Percentiles rank a stretch among this genome's conserved stretches.
phyloP scores from a whole-genome alignment of 2,113 vertebrate species.

The Todiramphus saurophagus region DNA sequence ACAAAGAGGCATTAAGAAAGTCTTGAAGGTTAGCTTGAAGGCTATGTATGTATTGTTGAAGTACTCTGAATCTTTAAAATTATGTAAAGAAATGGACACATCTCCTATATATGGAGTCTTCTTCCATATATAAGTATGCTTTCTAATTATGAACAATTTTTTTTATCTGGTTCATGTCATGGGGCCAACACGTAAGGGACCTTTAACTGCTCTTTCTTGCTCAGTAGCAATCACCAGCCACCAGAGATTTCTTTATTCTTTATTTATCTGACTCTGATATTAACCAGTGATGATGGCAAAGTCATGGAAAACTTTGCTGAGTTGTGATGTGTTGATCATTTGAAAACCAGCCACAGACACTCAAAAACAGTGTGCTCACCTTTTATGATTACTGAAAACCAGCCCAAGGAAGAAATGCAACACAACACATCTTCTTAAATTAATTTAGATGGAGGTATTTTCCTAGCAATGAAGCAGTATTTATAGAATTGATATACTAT shows the following conservation, averaged over 20 bases:
- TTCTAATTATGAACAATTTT: neutral
- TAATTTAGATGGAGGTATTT: neutral
- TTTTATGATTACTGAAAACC: neutral
- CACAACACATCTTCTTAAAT: neutral
- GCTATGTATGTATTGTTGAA: neutral
- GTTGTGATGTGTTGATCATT: neutral
- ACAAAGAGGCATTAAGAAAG: neutral
- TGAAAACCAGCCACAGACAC: neutral
- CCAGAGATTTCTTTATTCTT: neutral
- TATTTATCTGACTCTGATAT: neutral
- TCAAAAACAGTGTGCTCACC: neutral
- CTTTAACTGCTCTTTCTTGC: neutral
- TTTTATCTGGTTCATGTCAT: neutral
- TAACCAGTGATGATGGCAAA: neutral
- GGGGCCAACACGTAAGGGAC: neutral
- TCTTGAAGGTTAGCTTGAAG: neutral
- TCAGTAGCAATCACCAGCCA: neutral
- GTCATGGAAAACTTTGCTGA: neutral
- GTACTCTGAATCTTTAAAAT: neutral
- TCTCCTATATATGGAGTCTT: neutral
- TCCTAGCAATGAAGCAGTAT: neutral
- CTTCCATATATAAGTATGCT: neutral
- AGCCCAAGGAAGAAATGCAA: neutral
- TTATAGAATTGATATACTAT: neutral
- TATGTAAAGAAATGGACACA: neutral